Conservation (phyloP, 2,888 invertebrate species). For the Campopleginae sp. region DNA sequence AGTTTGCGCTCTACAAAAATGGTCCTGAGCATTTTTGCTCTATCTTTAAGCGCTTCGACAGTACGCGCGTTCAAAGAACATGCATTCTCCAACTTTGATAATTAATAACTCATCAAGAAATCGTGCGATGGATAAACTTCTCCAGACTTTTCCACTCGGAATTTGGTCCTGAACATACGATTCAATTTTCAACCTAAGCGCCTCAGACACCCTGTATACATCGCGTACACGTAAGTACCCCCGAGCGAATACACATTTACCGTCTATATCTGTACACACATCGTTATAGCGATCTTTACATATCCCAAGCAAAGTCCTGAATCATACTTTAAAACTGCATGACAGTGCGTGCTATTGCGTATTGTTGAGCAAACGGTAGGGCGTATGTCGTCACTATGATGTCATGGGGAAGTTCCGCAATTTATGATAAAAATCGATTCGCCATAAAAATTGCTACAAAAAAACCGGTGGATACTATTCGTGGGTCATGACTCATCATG, state of each 20-base stretch:
- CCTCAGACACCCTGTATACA: neutral
- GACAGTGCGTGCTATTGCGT: neutral
- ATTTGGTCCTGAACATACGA: neutral
- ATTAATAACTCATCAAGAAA: neutral
- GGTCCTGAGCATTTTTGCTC: neutral
- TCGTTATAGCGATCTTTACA: neutral
- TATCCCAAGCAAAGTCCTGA: neutral
- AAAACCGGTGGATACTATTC: neutral
- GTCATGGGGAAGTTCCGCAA: conserved; percentile 13
- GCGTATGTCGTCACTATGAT: conserved; percentile 29
- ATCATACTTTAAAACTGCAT: conserved; percentile 6
- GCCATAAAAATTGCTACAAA: neutral
- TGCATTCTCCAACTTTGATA: neutral
- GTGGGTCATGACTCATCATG: neutral
- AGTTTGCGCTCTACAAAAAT: neutral
- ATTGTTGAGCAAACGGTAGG: neutral
- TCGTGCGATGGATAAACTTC: neutral
- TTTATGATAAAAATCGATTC: neutral
- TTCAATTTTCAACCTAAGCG: neutral
- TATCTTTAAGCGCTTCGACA: neutral
- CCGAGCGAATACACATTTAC: neutral
- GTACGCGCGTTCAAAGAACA: neutral
- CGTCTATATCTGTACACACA: neutral
- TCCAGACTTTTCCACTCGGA: neutral
- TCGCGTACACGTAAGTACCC: neutral